These are phyloP conservation scores for Bradypodion ventrale DNA, from an alignment of 2,797 vertebrate genomes.

Conservation along the genomic window DNA sequence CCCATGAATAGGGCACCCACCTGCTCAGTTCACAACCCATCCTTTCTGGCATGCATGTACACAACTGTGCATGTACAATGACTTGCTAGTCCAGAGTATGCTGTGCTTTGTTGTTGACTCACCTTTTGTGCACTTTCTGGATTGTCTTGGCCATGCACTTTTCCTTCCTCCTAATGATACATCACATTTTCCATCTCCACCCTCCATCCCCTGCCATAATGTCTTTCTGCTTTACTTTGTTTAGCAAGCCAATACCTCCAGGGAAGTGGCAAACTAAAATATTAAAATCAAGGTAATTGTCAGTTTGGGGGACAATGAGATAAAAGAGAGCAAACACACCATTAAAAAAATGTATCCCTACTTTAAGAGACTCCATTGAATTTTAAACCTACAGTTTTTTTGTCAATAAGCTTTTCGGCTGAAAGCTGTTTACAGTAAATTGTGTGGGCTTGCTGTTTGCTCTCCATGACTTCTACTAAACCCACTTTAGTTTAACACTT, in stretches of 20 bases:
- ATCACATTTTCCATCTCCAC: not conserved
- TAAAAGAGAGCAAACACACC: not conserved
- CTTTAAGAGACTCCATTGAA: not conserved
- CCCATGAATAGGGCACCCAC: too few species aligned
- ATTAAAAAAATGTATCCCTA: not conserved
- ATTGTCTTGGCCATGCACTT: not conserved
- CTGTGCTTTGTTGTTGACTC: not conserved
- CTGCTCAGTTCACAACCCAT: too few species aligned
- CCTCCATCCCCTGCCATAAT: too few species aligned
- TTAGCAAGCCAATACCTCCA: not conserved
- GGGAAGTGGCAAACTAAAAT: not conserved
- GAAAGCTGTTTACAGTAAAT: not conserved
- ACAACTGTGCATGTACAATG: not conserved
- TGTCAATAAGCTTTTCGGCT: not conserved
- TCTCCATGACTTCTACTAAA: not conserved
- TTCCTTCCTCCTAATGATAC: not conserved
- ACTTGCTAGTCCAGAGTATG: not conserved
- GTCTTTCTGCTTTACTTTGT: not conserved
- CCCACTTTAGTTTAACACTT: not conserved
- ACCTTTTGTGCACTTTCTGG: not conserved
- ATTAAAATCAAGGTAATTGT: not conserved
- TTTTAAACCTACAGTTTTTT: not conserved
- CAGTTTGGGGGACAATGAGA: not conserved
- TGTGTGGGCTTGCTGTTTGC: not conserved
- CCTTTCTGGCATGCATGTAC: too few species aligned